Conservation (phyloP, 2,113 vertebrate species). For the Tonatia bakeri region DNA sequence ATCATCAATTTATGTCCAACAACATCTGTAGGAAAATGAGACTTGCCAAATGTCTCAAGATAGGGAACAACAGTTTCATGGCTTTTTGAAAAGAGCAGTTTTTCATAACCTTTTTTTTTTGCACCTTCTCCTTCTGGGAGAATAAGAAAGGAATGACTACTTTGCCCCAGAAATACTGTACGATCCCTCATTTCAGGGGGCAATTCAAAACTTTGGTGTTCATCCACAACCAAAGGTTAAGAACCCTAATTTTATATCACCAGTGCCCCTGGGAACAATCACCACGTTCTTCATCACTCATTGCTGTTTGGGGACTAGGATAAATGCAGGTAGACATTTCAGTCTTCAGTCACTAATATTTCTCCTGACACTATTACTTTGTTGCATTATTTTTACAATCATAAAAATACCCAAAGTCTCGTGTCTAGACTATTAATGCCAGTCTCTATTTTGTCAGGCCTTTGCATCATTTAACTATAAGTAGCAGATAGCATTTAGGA, state of each 20-base stretch:
- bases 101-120: not conserved
- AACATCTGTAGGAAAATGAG: slow-evolving; percentile 71
- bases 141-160: not conserved
- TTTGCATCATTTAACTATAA: not conserved
- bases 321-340: not conserved
- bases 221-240: not conserved
- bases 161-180: not conserved
- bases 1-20: slow-evolving; percentile 74
- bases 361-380: not conserved
- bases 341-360: not conserved
- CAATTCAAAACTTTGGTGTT: not conserved
- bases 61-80: not conserved
- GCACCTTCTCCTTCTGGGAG: not conserved
- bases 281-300: not conserved
- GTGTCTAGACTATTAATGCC: not conserved
- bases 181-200: not conserved
- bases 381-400: not conserved
- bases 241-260: not conserved
- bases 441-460: not conserved
- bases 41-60: slow-evolving; percentile 67
- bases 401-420: not conserved
- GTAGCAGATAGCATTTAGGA: not conserved
- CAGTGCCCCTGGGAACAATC: not conserved
- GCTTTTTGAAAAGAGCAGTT: not conserved
- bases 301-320: not conserved